Percentiles rank a stretch among this genome's conserved stretches.
Evolutionary conservation across 2,888 invertebrate species (phyloP).

Genomic region (Microctonus hyperodae): DNA sequence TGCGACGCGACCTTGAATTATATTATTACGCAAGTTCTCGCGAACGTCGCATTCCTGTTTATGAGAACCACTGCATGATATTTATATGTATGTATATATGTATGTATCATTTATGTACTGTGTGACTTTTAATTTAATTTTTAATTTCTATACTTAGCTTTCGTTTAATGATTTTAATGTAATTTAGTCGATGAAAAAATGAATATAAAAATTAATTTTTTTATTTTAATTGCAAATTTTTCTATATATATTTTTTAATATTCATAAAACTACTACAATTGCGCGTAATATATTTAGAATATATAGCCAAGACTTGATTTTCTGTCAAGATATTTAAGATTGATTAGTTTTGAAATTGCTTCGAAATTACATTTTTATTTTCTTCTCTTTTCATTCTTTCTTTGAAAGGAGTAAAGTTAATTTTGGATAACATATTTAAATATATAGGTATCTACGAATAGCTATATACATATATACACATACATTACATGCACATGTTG

Average conservation of each 20-base stretch:
- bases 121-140: background rate
- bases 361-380: background rate
- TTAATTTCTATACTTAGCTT: too few species aligned
- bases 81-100: constrained; percentile 15
- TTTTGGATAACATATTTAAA: too few species aligned
- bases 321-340: too few species aligned
- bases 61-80: constrained; percentile 11
- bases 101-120: background rate
- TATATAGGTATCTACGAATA: too few species aligned
- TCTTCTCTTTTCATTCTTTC: background rate
- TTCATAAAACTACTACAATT: too few species aligned
- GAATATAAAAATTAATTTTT: background rate
- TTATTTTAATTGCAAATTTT: background rate
- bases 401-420: background rate
- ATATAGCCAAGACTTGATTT: too few species aligned
- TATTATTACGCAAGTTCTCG: constrained; percentile 29
- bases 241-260: background rate
- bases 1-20: constrained; percentile 35
- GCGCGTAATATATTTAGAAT: too few species aligned
- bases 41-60: background rate
- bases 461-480: too few species aligned
- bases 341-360: background rate
- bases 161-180: background rate
- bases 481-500: background rate
- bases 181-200: background rate